Evolutionary conservation across 2,888 invertebrate genomes (phyloP).

Genomic region (Tridacna crocea): DNA sequence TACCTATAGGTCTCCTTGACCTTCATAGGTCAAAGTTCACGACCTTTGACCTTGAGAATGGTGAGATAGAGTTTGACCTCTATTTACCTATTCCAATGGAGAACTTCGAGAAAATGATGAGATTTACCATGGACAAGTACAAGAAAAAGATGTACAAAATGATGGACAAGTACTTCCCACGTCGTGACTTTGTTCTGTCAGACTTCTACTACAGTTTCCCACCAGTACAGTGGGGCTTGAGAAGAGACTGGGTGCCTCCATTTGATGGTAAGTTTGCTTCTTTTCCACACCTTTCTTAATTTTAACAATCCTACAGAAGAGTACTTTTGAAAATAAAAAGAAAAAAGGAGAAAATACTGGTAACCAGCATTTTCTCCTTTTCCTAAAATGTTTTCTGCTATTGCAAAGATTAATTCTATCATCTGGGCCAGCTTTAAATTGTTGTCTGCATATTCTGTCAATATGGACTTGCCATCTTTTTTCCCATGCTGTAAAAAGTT

Average conservation of each 20-base stretch:
- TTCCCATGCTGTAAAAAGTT: too few species aligned
- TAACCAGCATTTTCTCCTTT: too few species aligned
- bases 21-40: slow-evolving; percentile 76
- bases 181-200: slow-evolving; percentile 87
- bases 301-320: too few species aligned
- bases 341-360: too few species aligned
- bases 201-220: slow-evolving; percentile 91
- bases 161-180: slow-evolving; percentile 64
- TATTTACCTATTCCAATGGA: slow-evolving; percentile 73
- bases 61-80: slow-evolving; percentile 79
- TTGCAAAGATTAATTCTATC: too few species aligned
- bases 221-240: slow-evolving; percentile 88
- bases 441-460: too few species aligned
- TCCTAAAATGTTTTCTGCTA: too few species aligned
- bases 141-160: slow-evolving; percentile 52
- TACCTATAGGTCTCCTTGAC: slow-evolving; percentile 70
- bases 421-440: too few species aligned
- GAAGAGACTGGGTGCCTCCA: slow-evolving; percentile 93
- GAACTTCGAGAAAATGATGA: slow-evolving; percentile 70
- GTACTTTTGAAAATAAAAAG: too few species aligned
- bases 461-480: too few species aligned
- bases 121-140: slow-evolving; percentile 60
- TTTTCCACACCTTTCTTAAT: not conserved
- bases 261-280: slow-evolving; percentile 89
- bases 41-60: slow-evolving; percentile 77